Evolutionary conservation across 2,888 invertebrate species (phyloP).

Genomic region (Ditylenchus weischeri): DNA sequence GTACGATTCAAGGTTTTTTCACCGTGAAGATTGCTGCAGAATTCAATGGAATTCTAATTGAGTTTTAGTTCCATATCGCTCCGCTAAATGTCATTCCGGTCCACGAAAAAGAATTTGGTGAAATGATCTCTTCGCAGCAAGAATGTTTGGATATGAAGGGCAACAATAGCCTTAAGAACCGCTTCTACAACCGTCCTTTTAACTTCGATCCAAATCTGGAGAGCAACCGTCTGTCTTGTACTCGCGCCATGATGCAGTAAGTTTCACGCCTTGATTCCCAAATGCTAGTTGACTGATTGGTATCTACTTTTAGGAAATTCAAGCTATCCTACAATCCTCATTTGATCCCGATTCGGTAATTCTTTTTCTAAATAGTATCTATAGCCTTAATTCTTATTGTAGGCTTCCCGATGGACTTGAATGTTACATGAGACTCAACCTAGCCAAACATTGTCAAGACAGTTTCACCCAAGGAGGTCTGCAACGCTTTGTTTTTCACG

Average conservation of each 20-base stretch:
- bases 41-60: background rate
- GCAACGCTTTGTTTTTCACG: too few species aligned
- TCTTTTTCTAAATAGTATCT: background rate
- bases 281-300: background rate
- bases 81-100: conserved; percentile 3
- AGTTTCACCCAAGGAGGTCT: too few species aligned
- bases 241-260: background rate
- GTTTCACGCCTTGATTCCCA: background rate
- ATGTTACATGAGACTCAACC: conserved; percentile 22
- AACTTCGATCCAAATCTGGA: background rate
- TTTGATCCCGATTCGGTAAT: conserved; percentile 17
- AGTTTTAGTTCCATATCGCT: conserved; percentile 7
- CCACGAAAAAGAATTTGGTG: conserved; percentile 3
- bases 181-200: conserved; percentile 8
- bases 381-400: background rate
- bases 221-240: too few species aligned
- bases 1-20: conserved; percentile 2
- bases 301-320: background rate
- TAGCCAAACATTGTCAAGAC: conserved; percentile 25
- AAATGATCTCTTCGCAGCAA: background rate
- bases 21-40: background rate
- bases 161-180: background rate
- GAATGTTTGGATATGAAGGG: background rate
- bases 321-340: conserved; percentile 17
- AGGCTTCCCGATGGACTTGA: conserved; percentile 25